Base-by-base conservation (phyloP, 2,888 invertebrate genomes). In the Plagodis pulveraria region DNA sequence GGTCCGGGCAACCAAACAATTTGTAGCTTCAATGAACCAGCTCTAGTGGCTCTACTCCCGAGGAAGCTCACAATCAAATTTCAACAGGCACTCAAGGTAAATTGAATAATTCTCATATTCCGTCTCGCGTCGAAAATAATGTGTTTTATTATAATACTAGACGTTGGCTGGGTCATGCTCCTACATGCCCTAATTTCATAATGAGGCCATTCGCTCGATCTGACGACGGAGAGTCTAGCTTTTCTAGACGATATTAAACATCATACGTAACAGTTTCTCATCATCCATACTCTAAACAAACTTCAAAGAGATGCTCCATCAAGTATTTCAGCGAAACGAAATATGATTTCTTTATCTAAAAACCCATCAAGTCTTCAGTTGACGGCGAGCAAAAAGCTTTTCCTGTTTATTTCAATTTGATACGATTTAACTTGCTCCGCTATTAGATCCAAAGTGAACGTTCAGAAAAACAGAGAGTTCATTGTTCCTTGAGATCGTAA, bases 51-150 rank as follows among this genome's bases (percentile, higher is more conserved):
- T 72, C 78, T 78, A 77, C 77, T 78, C 76, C 68, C 62, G 73
- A 85, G 88, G 86, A 88, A 80, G 84, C 76, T 64, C 56, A 75
- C 84, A 87, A 87, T 88, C 81, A 82, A 80, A 78, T 70, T 74
- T 73, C 76, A 76, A 79, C 74, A 74, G 69, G 68, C 69, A 75
- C 65, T 69, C 80, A 81, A 83, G 83, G 77, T 73, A 68, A 79
- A 87, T 86, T 86, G 83, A 82, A 84, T 86, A 80, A 84, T 80
- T 81, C 78, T 78, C 79, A 81, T 81, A 83, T 80, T 73, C 73
- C 66, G 65, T 62, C 76, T 75, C 60, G 59, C 60, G 72, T 63
- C 46, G 61, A 62, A 73, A 71, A 69, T 67, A 72, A 70, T 67
- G 58, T 56, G 62, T 58, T 66, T 65, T 64, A 56, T 61, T 56